Base-by-base conservation (phyloP, 2,113 vertebrate species). In the Hippocampus zosterae region DNA sequence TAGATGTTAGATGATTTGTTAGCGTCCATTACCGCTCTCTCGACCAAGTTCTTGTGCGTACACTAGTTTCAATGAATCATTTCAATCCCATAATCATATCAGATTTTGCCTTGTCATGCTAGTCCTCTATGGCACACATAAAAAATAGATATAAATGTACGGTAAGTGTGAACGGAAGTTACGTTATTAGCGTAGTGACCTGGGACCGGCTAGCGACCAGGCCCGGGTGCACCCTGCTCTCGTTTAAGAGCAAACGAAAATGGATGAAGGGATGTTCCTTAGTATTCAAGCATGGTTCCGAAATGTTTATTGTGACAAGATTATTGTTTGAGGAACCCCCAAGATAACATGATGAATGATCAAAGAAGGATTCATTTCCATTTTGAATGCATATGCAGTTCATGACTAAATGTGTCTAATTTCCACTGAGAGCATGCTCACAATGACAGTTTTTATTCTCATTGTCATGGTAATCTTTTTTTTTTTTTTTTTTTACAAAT, bases 361-460 rank as follows among this genome's bases (percentile, higher is more conserved):
- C 25, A 73, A 69, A 70, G 53, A 41, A 27, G 41, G 65, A 63
- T 72, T 76, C 53, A 68, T 68, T 74, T 61, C 48, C 60, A 16
- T 77, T 75, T 82, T 72, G 50, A 71, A 41, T 69, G 62, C 25
- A 80, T 13, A 56, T 70, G 55, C 66, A 72, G 37, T 37, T 61
- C 64, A 73, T 44, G 48, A 8, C 46, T 61, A 70, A 68, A 75
- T 61, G 42, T 74, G 73, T 71, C 55, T 72, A 74, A 69, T 79
- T 72, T 62, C 29, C 66, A 73, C 46, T 72, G 72, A 73, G 78
- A 72, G 81, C 40, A 21, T 42, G 61, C 65, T 46, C 46, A 68
- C 62, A 44, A 59, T 70, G 63, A 81, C 75, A 81, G 48, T 76
- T 62, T 83, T 82, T 74, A 80, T 83, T 85, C 56, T 73, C 57